phyloP scores from a whole-genome alignment of 2,888 invertebrate species.

The Stenichneumon culpator region DNA sequence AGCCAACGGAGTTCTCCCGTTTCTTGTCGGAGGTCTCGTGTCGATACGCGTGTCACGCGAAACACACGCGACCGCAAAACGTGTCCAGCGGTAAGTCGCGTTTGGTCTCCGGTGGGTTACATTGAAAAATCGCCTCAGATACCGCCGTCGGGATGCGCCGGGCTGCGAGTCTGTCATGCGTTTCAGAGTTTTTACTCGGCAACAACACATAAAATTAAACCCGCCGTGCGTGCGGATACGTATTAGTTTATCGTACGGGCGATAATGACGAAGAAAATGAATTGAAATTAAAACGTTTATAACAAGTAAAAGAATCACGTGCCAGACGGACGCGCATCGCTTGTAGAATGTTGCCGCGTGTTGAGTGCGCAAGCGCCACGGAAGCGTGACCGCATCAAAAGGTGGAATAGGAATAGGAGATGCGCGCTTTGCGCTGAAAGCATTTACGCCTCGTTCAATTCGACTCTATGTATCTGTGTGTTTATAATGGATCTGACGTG shows the following conservation, averaged over 20 bases:
- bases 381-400: slow-evolving; percentile 58
- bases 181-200: neutral
- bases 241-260: neutral
- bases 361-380: slow-evolving; percentile 9
- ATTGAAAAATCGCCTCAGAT: neutral
- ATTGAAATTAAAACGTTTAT: slow-evolving; percentile 44
- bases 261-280: slow-evolving; percentile 18
- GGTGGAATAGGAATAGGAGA: slow-evolving; percentile 30
- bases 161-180: neutral
- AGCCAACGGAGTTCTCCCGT: slow-evolving; percentile 1
- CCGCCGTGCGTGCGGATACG: neutral
- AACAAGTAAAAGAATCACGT: slow-evolving; percentile 49
- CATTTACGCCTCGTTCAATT: slow-evolving; percentile 18
- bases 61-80: slow-evolving; percentile 59
- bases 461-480: slow-evolving; percentile 36
- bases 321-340: slow-evolving; percentile 25
- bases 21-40: slow-evolving; percentile 49
- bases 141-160: neutral
- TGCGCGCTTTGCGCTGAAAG: slow-evolving; percentile 59
- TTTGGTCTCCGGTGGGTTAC: neutral
- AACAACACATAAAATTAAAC: neutral
- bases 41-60: slow-evolving; percentile 36
- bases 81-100: slow-evolving; percentile 11
- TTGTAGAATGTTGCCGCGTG: slow-evolving; percentile 29
- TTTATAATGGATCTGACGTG: slow-evolving; percentile 18